phyloP scores from a whole-genome alignment of 2,113 vertebrate species.

The Pachyramphus minor region DNA sequence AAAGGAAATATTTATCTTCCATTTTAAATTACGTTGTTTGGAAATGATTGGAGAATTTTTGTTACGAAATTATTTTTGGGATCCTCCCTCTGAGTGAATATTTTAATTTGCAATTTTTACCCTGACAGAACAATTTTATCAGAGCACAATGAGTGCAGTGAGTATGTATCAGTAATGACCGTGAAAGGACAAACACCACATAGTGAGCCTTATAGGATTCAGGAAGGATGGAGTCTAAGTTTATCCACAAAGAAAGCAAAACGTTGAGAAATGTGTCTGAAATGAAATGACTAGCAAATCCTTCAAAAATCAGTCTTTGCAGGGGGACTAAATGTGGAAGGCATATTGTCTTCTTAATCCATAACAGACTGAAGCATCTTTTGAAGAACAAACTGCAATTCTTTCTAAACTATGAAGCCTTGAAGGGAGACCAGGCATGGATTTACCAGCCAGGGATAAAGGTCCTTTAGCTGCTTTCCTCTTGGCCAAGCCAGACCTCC shows the following conservation, averaged over 20 bases:
- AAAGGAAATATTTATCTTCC: background rate
- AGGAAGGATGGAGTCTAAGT: background rate
- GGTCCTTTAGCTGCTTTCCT: background rate
- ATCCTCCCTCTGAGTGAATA: background rate
- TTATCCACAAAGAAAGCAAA: slow-evolving; percentile 14
- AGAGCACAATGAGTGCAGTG: background rate
- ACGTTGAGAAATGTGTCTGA: slow-evolving; percentile 21
- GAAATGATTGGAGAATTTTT: background rate
- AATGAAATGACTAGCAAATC: slow-evolving; percentile 16
- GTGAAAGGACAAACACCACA: background rate
- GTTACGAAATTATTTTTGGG: background rate
- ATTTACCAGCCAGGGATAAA: background rate
- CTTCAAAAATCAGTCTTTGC: background rate
- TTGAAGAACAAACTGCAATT: slow-evolving; percentile 28
- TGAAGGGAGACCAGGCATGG: background rate
- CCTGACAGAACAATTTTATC: background rate
- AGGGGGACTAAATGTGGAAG: background rate
- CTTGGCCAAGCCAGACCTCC: background rate
- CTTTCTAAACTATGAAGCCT: background rate
- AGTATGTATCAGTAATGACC: background rate
- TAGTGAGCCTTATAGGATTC: background rate
- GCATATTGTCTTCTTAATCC: slow-evolving; percentile 34
- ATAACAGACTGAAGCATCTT: background rate
- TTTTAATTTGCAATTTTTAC: background rate
- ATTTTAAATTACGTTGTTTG: background rate